phyloP scores from a whole-genome alignment of 2,113 vertebrate species.

The Nerophis lumbriciformis region DNA sequence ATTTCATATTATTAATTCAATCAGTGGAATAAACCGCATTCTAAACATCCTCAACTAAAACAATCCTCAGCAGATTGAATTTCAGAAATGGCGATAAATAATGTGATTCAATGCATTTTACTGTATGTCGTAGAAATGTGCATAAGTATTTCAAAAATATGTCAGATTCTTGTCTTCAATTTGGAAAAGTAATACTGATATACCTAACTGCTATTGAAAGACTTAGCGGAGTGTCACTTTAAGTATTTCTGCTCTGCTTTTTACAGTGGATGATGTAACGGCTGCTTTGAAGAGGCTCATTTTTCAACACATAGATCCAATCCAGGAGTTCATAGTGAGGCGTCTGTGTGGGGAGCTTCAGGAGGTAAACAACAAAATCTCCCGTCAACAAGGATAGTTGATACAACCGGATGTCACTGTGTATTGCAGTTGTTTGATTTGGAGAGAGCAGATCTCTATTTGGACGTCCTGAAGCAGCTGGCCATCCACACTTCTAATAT shows the following conservation, averaged over 20 bases:
- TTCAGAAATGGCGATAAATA: neutral
- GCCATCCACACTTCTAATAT: slow-evolving; percentile 52
- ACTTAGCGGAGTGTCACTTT: neutral
- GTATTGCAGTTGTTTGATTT: slow-evolving; percentile 63
- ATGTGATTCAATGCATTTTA: neutral
- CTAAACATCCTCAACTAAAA: neutral
- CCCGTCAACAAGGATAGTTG: neutral
- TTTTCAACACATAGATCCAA: slow-evolving; percentile 62
- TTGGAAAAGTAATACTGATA: neutral
- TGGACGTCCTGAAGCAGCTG: slow-evolving; percentile 75
- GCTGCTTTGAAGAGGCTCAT: slow-evolving; percentile 61
- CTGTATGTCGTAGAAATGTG: neutral
- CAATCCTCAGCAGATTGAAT: neutral
- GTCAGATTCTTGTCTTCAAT: neutral
- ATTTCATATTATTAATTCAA: neutral
- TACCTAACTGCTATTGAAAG: neutral
- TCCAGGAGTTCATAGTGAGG: slow-evolving; percentile 80
- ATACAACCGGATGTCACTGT: neutral
- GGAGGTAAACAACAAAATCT: slow-evolving; percentile 66
- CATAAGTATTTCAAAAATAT: neutral
- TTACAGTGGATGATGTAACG: slow-evolving; percentile 67
- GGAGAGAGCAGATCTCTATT: slow-evolving; percentile 79
- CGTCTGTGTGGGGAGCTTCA: slow-evolving; percentile 78
- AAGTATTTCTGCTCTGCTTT: slow-evolving; percentile 9
- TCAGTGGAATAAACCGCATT: neutral